Evolutionary conservation across 2,888 invertebrate species (phyloP), one percentile per base, ranked within the genome.

Genomic region (Serrognathus titanus): DNA sequence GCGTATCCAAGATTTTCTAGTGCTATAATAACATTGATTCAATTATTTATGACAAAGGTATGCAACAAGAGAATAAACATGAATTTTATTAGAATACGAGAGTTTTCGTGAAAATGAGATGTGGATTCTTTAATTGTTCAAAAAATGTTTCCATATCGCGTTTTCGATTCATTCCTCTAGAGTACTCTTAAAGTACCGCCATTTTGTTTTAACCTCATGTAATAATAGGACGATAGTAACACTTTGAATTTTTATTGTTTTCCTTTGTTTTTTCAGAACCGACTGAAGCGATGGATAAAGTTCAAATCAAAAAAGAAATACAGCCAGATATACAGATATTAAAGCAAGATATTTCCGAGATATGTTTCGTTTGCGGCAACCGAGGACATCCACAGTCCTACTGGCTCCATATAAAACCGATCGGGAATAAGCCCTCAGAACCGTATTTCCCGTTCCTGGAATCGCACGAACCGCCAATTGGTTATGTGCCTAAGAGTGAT

Each of bases 371-470:
- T 24, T 92, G 92, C 78, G 92, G 91, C 60, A 88, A 83, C 48
- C 79, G 85, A 63, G 87, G 87, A 63, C 85, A 85, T 61, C 80
- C 81, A 38, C 84, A 86, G 60, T 80, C 82, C 49, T 83, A 81
- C 70, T 81, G 83, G 69, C 70, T 89, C 49, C 80, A 85, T 62
- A 84, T 86, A 47, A 87, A 87, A 73, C 85, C 86, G 59, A 85
- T 85, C 68, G 82, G 85, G 53, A 86, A 85, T 66, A 83, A 86
- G 63, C 82, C 88, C 39, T 81, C 84, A 54, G 91, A 92, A 75
- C 88, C 95, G 8, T 92, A 91, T 78, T 96, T 95, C 79, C 94
- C 95, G 48, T 96, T 96, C 79, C 81, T 96, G 72, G 92, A 92
- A 68, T 87, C 89, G 12, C 95, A 95, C 79, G 90, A 92, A 63